Evolutionary conservation across 2,888 invertebrate genomes (phyloP), one percentile per base, ranked within the genome.

Genomic region (Julus scandinavius): DNA sequence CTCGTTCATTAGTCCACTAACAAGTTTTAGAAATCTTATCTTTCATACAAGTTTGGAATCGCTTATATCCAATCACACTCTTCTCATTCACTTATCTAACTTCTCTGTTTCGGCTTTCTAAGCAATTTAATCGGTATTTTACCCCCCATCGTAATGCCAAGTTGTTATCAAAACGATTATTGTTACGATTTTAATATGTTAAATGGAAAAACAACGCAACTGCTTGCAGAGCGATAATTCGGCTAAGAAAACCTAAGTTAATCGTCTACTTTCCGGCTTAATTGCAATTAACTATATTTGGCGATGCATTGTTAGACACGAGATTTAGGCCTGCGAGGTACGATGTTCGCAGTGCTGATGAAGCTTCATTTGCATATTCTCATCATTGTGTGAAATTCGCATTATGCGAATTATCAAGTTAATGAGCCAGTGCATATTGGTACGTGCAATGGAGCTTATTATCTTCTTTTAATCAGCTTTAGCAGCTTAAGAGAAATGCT

Each of bases 401-500:
- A 80, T 80, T 80, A 80, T 15, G 80, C 80, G 80, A 80, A 80
- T 80, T 80, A 80, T 80, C 80, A 80, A 80, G 80, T 80, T 80
- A 80, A 80, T 80, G 80, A 80, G 80, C 80, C 80, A 29, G 38
- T 80, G 80, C 80, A 80, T 80, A 80, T 80, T 80, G 80, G 80
- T 80, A 15, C 80, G 80, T 40, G 80, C 80, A 80, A 80, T 80
- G 80, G 38, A 80, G 80, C 80, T 80, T 80, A 80, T 80, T 80
- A 80, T 80, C 80, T 80, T 80, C 80, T 80, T 80, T 80, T 80
- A 80, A 80, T 80, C 80, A 80, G 80, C 80, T 80, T 80, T 80
- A 80, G 80, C 80, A 40, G 80, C 80, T 80, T 80, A 80, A 15
- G 38, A 80, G 80, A 38, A 80, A 80, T 29, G 80, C 80, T 29